Conservation (phyloP, 2,888 invertebrate species). For the Athripsodes cinereus region DNA sequence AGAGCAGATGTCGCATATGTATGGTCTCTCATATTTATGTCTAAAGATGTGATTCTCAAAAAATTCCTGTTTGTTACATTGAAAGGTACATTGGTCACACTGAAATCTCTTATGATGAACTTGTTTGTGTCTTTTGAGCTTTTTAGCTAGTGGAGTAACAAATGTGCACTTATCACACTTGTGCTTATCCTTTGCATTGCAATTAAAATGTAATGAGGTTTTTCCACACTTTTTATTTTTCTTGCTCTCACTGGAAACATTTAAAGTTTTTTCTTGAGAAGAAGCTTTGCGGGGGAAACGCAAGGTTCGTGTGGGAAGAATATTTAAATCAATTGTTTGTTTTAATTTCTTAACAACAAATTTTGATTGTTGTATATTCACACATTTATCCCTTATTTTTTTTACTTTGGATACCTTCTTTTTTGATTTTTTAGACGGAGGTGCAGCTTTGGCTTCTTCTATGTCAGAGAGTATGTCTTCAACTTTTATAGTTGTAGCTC, state of each 20-base stretch:
- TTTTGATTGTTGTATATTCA: no score
- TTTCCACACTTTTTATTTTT: no score
- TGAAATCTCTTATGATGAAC: neutral
- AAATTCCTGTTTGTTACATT: neutral
- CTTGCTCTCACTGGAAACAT: no score
- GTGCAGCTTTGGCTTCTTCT: neutral
- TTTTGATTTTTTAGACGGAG: neutral
- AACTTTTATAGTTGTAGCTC: neutral
- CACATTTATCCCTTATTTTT: no score
- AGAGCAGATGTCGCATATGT: constrained; percentile 4
- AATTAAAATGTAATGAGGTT: no score
- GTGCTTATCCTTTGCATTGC: neutral
- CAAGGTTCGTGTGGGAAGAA: no score
- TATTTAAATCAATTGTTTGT: no score
- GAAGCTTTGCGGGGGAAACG: no score
- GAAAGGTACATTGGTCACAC: neutral
- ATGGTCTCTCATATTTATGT: neutral
- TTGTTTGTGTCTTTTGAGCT: neutral
- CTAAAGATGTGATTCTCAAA: neutral
- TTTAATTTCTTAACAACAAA: no score
- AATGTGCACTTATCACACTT: neutral
- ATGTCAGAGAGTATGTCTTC: neutral
- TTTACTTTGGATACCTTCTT: neutral
- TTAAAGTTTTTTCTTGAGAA: no score
- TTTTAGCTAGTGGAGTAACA: neutral